Evolutionary conservation across 2,888 invertebrate genomes (phyloP).

Genomic region (Nomada hirtipes): DNA sequence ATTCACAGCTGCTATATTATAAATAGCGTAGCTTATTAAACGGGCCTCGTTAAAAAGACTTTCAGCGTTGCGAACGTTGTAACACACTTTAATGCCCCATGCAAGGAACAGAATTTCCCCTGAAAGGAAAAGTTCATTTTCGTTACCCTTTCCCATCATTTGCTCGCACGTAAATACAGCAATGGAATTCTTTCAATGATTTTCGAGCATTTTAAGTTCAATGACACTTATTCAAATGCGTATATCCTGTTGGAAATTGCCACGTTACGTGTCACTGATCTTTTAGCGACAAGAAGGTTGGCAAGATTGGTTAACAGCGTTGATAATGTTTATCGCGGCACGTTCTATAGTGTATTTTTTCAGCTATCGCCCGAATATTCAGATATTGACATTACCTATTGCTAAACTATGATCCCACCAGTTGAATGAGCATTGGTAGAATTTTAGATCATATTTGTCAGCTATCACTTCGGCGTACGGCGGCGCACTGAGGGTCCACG

Average conservation of each 20-base stretch:
- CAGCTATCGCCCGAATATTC: not conserved
- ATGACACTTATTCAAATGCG: not conserved
- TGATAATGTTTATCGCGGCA: too few species aligned
- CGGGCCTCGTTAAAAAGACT: slow-evolving; percentile 97
- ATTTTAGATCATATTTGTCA: slow-evolving; percentile 91
- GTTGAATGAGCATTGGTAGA: slow-evolving; percentile 95
- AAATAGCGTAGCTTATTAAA: slow-evolving; percentile 96
- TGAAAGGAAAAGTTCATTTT: slow-evolving; percentile 81
- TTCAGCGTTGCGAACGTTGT: slow-evolving; percentile 95
- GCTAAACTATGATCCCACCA: slow-evolving; percentile 98
- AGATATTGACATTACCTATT: slow-evolving; percentile 87
- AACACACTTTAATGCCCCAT: slow-evolving; percentile 94
- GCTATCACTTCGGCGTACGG: slow-evolving; percentile 93
- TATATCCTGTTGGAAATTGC: not conserved
- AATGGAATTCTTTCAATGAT: too few species aligned
- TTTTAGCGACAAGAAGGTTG: not conserved
- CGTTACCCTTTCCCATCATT: not conserved
- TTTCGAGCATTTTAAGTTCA: too few species aligned
- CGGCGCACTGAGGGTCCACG: slow-evolving; percentile 96
- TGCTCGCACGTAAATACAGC: not conserved
- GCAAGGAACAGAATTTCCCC: slow-evolving; percentile 91
- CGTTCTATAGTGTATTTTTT: too few species aligned
- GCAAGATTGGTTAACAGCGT: not conserved
- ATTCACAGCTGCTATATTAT: slow-evolving; percentile 97
- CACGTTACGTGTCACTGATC: not conserved